Percentiles rank a stretch among this genome's conserved stretches.
Evolutionary conservation across 2,888 invertebrate genomes (phyloP).

Genomic region (Tupiocoris notatus): DNA sequence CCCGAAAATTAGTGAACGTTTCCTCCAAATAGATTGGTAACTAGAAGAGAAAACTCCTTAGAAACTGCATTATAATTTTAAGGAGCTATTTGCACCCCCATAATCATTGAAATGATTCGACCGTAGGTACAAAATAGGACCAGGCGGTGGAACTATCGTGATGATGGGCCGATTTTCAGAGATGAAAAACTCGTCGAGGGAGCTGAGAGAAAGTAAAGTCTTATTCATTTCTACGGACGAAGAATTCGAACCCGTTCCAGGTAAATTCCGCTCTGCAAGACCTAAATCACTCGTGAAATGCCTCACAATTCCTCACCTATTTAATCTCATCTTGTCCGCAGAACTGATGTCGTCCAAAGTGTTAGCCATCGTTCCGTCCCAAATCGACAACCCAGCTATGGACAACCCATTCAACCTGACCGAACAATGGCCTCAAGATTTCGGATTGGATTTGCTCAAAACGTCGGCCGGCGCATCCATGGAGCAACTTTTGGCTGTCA

Average conservation of each 20-base stretch:
- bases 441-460: constrained; percentile 11
- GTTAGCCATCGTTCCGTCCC: constrained; percentile 38
- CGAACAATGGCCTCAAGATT: constrained; percentile 30
- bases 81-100: too few species aligned
- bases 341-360: constrained; percentile 36
- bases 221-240: constrained; percentile 45
- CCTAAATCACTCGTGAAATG: background rate
- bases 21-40: too few species aligned
- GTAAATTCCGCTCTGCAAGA: constrained; percentile 41
- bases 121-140: constrained; percentile 25
- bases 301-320: too few species aligned
- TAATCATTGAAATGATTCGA: too few species aligned
- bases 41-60: too few species aligned
- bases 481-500: constrained; percentile 42
- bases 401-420: constrained; percentile 42
- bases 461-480: constrained; percentile 7
- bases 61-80: too few species aligned
- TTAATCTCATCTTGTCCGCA: constrained; percentile 26
- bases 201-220: constrained; percentile 32
- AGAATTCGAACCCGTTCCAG: constrained; percentile 40
- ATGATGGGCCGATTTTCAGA: constrained; percentile 29
- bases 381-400: constrained; percentile 23
- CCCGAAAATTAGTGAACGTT: too few species aligned
- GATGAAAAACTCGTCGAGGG: constrained; percentile 22
- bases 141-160: constrained; percentile 36